Conservation (phyloP, 2,113 vertebrate genomes). For the Gymnorhina tibicen region DNA sequence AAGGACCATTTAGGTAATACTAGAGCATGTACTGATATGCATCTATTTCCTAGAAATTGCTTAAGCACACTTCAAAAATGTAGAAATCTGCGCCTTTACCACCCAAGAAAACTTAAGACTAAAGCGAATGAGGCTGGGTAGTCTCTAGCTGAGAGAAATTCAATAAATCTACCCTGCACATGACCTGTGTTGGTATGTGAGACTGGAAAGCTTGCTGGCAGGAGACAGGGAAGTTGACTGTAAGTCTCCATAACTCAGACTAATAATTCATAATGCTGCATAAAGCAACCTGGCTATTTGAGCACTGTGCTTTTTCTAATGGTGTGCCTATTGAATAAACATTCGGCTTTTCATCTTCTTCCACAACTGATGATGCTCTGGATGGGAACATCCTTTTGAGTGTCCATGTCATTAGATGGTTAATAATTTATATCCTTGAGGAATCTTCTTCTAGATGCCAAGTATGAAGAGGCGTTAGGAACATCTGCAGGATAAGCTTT, state of each 20-base stretch:
- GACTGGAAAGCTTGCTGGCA: neutral
- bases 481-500: neutral
- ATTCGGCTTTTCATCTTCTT: neutral
- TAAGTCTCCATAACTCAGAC: neutral
- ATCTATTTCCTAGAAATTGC: constrained; percentile 6
- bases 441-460: neutral
- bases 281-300: neutral
- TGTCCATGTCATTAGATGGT: neutral
- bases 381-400: neutral
- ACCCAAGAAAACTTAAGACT: neutral
- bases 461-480: neutral
- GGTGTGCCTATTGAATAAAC: neutral
- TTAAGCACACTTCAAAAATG: neutral
- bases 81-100: neutral
- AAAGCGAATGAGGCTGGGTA: neutral
- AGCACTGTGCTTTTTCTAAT: neutral
- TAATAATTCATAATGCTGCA: neutral
- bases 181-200: neutral
- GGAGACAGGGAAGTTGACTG: neutral
- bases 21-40: neutral
- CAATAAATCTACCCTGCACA: neutral
- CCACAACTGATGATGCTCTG: neutral
- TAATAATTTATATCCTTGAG: neutral
- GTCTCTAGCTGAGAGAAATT: neutral
- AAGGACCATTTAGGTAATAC: neutral